phyloP scores from a whole-genome alignment of 2,888 invertebrate genomes.

The Drosophila paranaensis region DNA sequence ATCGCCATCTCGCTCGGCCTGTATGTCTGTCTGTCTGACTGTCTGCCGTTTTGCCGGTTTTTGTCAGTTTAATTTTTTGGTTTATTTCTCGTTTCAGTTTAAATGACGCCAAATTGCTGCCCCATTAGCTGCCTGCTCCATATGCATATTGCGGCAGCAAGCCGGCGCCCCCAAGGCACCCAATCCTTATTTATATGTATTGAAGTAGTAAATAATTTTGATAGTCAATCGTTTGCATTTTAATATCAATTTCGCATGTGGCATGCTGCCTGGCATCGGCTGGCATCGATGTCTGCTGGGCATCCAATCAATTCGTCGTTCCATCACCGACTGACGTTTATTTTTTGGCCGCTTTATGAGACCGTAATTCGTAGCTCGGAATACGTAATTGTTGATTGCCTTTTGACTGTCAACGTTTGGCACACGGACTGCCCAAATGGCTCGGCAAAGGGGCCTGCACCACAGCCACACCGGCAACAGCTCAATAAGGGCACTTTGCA shows the following conservation, averaged over 20 bases:
- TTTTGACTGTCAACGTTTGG: constrained; percentile 61
- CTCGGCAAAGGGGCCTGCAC: constrained; percentile 9
- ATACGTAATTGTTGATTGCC: constrained; percentile 74
- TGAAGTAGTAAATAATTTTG: constrained; percentile 63
- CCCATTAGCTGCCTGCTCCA: constrained; percentile 65
- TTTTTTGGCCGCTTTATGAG: constrained; percentile 78
- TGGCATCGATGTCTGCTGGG: constrained; percentile 23
- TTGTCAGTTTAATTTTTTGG: constrained; percentile 75
- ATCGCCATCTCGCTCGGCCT: constrained; percentile 3
- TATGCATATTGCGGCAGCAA: constrained; percentile 53
- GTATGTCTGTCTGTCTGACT: neutral
- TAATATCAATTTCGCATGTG: constrained; percentile 71
- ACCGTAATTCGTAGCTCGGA: constrained; percentile 72
- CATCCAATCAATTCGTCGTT: constrained; percentile 57
- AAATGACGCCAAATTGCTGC: constrained; percentile 76
- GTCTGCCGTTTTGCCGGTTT: constrained; percentile 29
- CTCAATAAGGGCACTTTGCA: constrained; percentile 64
- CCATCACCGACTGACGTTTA: constrained; percentile 69
- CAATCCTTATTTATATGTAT: constrained; percentile 49
- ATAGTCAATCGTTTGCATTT: constrained; percentile 76
- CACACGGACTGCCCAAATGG: constrained; percentile 11
- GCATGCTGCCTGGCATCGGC: neutral
- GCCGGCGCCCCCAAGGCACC: constrained; percentile 31
- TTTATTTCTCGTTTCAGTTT: constrained; percentile 70
- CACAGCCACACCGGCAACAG: constrained; percentile 51